Percentiles rank a stretch among this genome's conserved stretches.
These are phyloP conservation scores for Scytalopus superciliaris DNA, from an alignment of 2,113 vertebrate genomes.

Conservation along the genomic window DNA sequence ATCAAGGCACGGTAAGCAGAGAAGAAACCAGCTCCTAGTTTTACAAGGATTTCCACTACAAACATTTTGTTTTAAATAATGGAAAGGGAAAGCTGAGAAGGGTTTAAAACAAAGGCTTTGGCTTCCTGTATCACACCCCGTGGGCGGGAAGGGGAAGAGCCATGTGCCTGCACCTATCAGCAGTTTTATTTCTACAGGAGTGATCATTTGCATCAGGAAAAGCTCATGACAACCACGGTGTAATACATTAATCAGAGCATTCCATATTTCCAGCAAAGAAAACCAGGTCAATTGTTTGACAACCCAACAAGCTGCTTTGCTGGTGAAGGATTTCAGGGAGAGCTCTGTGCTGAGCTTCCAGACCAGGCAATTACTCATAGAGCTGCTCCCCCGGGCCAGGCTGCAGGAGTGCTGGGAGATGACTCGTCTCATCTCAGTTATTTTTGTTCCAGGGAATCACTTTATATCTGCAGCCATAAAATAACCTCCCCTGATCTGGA, in stretches of 20 bases:
- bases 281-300: constrained; percentile 11
- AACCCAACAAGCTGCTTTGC: neutral
- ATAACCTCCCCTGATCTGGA: neutral
- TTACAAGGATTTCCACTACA: neutral
- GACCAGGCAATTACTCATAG: neutral
- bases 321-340: neutral
- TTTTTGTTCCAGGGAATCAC: neutral
- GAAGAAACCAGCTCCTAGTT: neutral
- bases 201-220: neutral
- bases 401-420: neutral
- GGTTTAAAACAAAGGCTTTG: neutral
- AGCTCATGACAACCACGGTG: neutral
- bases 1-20: fast-evolving
- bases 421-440: neutral
- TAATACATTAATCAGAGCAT: constrained; percentile 1
- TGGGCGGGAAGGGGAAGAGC: neutral
- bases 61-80: neutral
- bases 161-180: neutral
- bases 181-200: neutral
- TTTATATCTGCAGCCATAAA: neutral
- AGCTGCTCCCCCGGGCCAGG: neutral
- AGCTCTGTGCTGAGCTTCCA: neutral
- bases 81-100: neutral
- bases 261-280: neutral
- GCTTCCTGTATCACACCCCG: neutral